Percentiles rank a stretch among this genome's conserved stretches.
Evolutionary conservation across 2,888 invertebrate genomes (phyloP).

Genomic region (Camptogramma bilineatum): DNA sequence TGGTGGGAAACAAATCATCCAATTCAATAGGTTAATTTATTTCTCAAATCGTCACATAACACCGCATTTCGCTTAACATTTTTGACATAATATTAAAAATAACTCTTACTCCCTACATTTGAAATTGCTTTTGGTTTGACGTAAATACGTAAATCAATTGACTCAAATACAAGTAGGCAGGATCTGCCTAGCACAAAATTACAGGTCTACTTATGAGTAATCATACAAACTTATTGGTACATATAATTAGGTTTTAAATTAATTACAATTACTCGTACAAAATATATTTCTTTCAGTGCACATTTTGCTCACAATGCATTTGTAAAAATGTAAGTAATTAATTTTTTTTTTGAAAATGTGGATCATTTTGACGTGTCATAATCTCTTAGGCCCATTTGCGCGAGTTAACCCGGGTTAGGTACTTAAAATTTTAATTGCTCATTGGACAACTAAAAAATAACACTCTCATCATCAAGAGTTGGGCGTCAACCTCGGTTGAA

Average conservation of each 20-base stretch:
- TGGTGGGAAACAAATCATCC: conserved; percentile 58
- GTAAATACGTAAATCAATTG: conserved; percentile 67
- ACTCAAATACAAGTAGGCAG: conserved; percentile 66
- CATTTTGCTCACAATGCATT: conserved; percentile 50
- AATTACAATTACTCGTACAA: conserved; percentile 74
- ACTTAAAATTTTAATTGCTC: no score
- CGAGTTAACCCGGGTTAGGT: no score
- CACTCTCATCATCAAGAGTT: no score
- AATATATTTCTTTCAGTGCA: conserved; percentile 73
- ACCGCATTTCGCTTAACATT: conserved; percentile 46
- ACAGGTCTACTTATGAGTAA: conserved; percentile 60
- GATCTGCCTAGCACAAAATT: conserved; percentile 51
- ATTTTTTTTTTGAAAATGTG: conserved; percentile 50
- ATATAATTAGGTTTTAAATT: conserved; percentile 68
- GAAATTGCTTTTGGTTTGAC: conserved; percentile 75
- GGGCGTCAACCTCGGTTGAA: no score
- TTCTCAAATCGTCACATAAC: conserved; percentile 32
- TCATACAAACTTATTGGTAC: conserved; percentile 71
- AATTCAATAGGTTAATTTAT: conserved; percentile 39
- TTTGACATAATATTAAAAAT: conserved; percentile 60
- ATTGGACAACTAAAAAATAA: no score
- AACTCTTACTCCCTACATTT: conserved; percentile 66
- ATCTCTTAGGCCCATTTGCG: no score
- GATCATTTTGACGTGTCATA: conserved; percentile 44
- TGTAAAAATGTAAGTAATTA: conserved; percentile 42